Base-by-base conservation (phyloP, 2,888 invertebrate genomes). In the Griposia aprilina region DNA sequence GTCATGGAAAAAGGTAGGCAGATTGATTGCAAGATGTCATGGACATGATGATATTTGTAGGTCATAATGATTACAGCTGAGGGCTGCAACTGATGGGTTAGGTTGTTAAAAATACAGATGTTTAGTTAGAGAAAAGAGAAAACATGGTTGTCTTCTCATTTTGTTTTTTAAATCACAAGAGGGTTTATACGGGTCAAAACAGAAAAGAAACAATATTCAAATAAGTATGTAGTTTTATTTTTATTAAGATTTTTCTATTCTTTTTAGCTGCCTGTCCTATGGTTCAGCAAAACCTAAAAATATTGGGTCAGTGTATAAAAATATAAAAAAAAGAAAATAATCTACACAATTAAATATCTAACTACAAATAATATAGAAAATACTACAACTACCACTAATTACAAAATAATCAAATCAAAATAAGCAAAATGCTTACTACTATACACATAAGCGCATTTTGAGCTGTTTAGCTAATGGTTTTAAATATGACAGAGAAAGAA, bases 141-240 rank as follows among this genome's bases (percentile, higher is more conserved):
- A 41, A 41, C n/a, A 26, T 15, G 20, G 10, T 45, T 7, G 11
- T 41, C 26, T 7, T 15, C 8, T 50, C 10, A 36, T 23, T 55
- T n/a, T 48, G 6, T 15, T 17, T n/a, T 36, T 67, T 68, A 15
- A 36, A 26, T 63, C 23, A n/a, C 17, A 59, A 0, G 13, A 52
- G 30, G 48, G 7, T 26, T 62, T 13, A 23, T 55, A 57, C 13
- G 41, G 87, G 88, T 73, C 66, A 48, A 75, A 81, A 55, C 63
- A 75, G 65, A 87, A 87, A 87, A 79, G 76, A 87, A 89, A 87
- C 89, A 89, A 87, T n/a, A 75, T 81, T 59, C 6, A 77, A 26
- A 52, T n/a, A 67, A 15, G 36, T 74, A 68, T 17, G 57, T 75
- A 45, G 48, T 75, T 62, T 76, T 74, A 68, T 74, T 87, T 86